phyloP scores from a whole-genome alignment of 1,140 invertebrate genomes.

The Bombus ignitus region DNA sequence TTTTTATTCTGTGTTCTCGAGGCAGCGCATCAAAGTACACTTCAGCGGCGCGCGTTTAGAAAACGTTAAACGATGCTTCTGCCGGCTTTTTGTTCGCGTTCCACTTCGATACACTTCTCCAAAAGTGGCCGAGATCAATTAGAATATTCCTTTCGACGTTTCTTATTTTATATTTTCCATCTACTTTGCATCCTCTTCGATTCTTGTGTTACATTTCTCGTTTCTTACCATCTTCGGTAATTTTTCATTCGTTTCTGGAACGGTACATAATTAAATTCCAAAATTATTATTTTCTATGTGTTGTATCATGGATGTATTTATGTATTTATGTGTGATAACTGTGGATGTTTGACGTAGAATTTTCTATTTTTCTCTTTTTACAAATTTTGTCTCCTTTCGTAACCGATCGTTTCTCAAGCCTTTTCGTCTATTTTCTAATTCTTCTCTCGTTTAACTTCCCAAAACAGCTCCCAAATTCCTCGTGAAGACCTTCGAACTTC shows the following conservation, averaged over 20 bases:
- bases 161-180: not conserved
- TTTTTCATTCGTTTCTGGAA: not conserved
- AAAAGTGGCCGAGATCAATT: conserved; percentile 9
- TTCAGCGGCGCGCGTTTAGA: not conserved
- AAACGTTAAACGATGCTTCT: conserved; percentile 1
- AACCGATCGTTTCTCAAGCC: no score
- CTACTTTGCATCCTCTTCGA: not conserved
- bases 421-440: not conserved
- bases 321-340: not conserved
- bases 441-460: not conserved
- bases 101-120: not conserved
- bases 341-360: no score
- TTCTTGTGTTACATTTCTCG: not conserved
- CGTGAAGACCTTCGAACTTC: not conserved
- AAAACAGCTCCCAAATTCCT: conserved; percentile 5
- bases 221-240: not conserved
- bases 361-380: not conserved
- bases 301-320: no score
- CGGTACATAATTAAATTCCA: no score
- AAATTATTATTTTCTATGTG: no score
- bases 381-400: not conserved
- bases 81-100: not conserved
- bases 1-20: not conserved
- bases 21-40: not conserved
- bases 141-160: not conserved